Evolutionary conservation across 2,797 vertebrate species (phyloP).

Genomic region (Paratrypauchen microcephalus): DNA sequence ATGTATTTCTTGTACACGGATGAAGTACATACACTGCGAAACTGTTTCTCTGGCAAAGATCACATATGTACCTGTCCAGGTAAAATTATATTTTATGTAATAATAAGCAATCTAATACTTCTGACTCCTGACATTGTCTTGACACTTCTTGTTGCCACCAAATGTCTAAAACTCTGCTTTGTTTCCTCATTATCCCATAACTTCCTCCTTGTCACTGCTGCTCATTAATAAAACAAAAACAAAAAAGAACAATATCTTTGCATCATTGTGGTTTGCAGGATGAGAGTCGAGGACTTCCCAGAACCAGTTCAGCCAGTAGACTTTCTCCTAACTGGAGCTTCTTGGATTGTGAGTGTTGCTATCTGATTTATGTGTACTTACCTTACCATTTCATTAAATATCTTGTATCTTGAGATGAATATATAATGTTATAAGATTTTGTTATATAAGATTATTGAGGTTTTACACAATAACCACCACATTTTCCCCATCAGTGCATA

Average conservation of each 20-base stretch:
- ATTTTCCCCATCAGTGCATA: background rate
- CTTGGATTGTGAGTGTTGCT: slow-evolving; percentile 88
- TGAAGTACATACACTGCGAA: background rate
- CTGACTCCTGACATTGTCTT: background rate
- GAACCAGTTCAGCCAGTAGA: slow-evolving; percentile 85
- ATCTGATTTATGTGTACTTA: background rate
- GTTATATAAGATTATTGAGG: background rate
- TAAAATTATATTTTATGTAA: too few species aligned
- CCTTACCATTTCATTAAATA: background rate
- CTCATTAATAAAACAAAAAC: background rate
- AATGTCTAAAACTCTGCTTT: background rate
- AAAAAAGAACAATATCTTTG: background rate
- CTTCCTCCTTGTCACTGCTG: background rate
- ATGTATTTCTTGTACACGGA: background rate
- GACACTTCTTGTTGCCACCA: slow-evolving; percentile 7
- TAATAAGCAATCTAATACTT: too few species aligned
- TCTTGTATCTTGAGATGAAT: background rate
- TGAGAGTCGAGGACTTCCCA: slow-evolving; percentile 66
- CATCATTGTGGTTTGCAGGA: slow-evolving; percentile 61
- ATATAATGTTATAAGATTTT: too few species aligned
- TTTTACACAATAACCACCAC: background rate
- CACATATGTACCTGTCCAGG: too few species aligned
- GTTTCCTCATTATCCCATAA: slow-evolving; percentile 3
- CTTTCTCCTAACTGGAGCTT: slow-evolving; percentile 97
- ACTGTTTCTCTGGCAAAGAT: background rate